Base-by-base conservation (phyloP, 1,140 invertebrate genomes). In the Anthonomus grandis region DNA sequence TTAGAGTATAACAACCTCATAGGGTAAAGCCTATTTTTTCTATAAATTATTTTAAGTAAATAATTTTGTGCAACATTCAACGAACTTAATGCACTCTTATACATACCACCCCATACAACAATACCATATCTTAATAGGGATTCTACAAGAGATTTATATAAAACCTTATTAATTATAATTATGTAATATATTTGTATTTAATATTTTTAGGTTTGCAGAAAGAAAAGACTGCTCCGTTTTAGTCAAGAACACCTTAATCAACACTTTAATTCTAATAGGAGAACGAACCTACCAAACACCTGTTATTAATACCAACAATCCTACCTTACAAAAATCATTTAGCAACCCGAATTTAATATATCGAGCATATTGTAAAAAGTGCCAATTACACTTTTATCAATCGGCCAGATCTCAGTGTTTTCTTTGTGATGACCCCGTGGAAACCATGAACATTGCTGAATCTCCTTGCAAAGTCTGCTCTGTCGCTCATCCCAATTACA, bases 381-480 rank as follows among this genome's bases (percentile, higher is more conserved):
- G 62, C 37, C 13, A 60, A 22, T 38, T 62, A 23, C 47, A 13
- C n/a, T 68, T 61, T 36, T 34, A 38, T 31, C 31, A 46, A 41
- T 64, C 59, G 19, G 44, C 57, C 15, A 9, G 45, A 46, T 31
- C 39, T 13, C 23, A 22, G 59, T 73, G 71, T 51, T 41, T 71
- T 18, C 38, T 63, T 22, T 73, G 71, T 61, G 60, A 67, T 54
- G 37, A 19, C 17, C 12, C 37, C 17, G 36, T 51, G 44, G 49
- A 54, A 45, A 70, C 48, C 36, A 73, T 73, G 71, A 70, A 68
- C 52, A 48, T 68, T 41, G 59, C 63, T 12, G 62, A 65, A 56
- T 68, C 68, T 17, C 64, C 67, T 27, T 73, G 71, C 46, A 73
- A 71, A 51, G 61, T 65, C 52, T 73, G 71, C 61, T 54, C 65